A percentile compares a stretch with the other conserved stretches of the same genome.
These are phyloP conservation scores for Eueremaeus valkanovi DNA, from an alignment of 2,888 invertebrate species.

Conservation along the genomic window DNA sequence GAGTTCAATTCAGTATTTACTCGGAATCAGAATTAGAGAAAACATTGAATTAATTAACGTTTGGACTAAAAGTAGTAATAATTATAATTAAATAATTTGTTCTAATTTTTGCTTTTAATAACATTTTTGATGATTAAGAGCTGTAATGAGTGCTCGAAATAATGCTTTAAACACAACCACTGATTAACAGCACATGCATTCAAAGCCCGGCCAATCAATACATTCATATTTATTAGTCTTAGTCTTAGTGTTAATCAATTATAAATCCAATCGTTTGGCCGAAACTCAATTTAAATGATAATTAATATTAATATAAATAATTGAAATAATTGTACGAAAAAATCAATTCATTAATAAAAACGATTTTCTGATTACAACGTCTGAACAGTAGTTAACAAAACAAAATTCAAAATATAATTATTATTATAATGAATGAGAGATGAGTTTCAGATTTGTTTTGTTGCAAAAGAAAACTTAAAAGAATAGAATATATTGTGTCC, in stretches of 20 bases:
- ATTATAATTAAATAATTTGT: too few relatives aligned
- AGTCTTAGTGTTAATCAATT: too few relatives aligned
- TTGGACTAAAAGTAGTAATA: too few relatives aligned
- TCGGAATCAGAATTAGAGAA: neutral
- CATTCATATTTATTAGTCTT: neutral
- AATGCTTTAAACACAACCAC: too few relatives aligned
- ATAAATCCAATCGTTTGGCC: neutral
- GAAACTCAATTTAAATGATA: neutral
- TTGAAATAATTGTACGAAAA: too few relatives aligned
- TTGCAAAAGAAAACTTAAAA: neutral
- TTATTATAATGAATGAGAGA: slow-evolving; percentile 21
- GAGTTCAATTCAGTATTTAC: neutral
- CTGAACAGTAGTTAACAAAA: neutral
- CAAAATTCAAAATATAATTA: neutral
- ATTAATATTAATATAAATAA: neutral
- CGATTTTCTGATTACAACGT: neutral
- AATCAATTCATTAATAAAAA: slow-evolving; percentile 8
- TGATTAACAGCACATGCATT: too few relatives aligned
- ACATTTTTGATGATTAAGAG: too few relatives aligned
- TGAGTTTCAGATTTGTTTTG: neutral
- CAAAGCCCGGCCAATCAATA: too few relatives aligned
- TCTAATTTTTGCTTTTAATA: too few relatives aligned
- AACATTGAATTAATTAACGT: too few relatives aligned
- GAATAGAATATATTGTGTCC: neutral
- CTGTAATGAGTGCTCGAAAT: too few relatives aligned